phyloP scores from a whole-genome alignment of 2,888 invertebrate genomes.

The Incurvaria masculella region DNA sequence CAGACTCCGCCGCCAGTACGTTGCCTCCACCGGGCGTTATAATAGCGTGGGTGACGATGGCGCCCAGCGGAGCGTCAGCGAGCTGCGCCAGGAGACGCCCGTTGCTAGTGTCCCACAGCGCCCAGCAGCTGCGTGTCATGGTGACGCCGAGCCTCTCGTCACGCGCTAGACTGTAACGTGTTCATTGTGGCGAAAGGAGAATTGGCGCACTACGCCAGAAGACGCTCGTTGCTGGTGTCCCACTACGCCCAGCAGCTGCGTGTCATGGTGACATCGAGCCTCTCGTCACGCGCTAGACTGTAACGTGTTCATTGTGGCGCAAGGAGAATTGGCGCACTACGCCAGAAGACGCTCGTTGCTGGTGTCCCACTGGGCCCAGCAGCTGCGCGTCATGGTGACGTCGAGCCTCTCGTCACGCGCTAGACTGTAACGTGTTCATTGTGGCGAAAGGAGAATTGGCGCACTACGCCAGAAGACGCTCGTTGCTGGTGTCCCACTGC shows the following conservation, averaged over 20 bases:
- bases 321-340: constrained; percentile 86
- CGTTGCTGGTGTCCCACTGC: constrained; percentile 88
- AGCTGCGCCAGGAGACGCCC: constrained; percentile 83
- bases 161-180: constrained; percentile 62
- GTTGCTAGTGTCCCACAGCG: constrained; percentile 88
- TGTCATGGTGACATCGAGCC: constrained; percentile 88
- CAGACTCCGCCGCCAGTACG: constrained; percentile 89
- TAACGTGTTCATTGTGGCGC: no score
- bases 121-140: constrained; percentile 91
- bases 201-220: constrained; percentile 86
- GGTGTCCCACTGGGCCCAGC: constrained; percentile 94
- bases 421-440: no score
- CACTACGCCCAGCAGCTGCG: constrained; percentile 94
- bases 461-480: constrained; percentile 78
- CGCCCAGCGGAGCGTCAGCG: constrained; percentile 88
- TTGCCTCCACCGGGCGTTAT: constrained; percentile 83
- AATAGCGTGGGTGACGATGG: constrained; percentile 90
- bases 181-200: no score
- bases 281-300: constrained; percentile 73
- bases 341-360: constrained; percentile 79
- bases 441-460: no score
- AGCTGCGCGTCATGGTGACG: constrained; percentile 90
- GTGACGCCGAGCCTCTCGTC: constrained; percentile 83
- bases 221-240: constrained; percentile 82
- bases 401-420: constrained; percentile 78